phyloP scores from a whole-genome alignment of 2,888 invertebrate genomes.

The Hypercompe scribonia region DNA sequence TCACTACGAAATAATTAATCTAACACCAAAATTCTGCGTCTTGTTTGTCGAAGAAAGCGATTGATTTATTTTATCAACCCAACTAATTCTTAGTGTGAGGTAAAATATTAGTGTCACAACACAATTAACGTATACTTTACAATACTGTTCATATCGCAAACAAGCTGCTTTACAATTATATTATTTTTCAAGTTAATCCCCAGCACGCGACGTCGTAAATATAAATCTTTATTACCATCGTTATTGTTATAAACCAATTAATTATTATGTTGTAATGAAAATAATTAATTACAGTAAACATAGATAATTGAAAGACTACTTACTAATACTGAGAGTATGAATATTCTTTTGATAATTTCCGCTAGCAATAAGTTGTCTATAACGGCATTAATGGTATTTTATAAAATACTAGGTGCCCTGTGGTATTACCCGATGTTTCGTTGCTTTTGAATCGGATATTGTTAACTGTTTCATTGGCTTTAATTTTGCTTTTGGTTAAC shows the following conservation, averaged over 20 bases:
- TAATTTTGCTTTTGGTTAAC: too few relatives aligned
- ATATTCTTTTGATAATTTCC: neutral
- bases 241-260: slow-evolving; percentile 62
- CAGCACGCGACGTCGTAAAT: slow-evolving; percentile 77
- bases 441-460: too few relatives aligned
- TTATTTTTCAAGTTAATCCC: slow-evolving; percentile 65
- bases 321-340: neutral
- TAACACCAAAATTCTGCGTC: slow-evolving; percentile 25
- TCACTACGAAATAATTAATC: slow-evolving; percentile 10
- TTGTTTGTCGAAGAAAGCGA: slow-evolving; percentile 26
- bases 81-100: slow-evolving; percentile 67
- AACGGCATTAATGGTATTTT: neutral
- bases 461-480: too few relatives aligned
- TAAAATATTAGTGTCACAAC: slow-evolving; percentile 69
- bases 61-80: slow-evolving; percentile 62
- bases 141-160: slow-evolving; percentile 72
- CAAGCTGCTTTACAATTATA: slow-evolving; percentile 78
- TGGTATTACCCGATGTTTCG: too few relatives aligned
- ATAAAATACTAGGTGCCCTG: too few relatives aligned
- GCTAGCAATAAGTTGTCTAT: neutral
- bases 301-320: neutral
- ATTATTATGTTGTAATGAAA: slow-evolving; percentile 52
- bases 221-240: slow-evolving; percentile 72
- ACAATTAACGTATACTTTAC: slow-evolving; percentile 82
- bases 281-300: slow-evolving; percentile 25